These are phyloP conservation scores for Phyllopteryx taeniolatus DNA, from an alignment of 2,113 vertebrate species.

Conservation along the genomic window DNA sequence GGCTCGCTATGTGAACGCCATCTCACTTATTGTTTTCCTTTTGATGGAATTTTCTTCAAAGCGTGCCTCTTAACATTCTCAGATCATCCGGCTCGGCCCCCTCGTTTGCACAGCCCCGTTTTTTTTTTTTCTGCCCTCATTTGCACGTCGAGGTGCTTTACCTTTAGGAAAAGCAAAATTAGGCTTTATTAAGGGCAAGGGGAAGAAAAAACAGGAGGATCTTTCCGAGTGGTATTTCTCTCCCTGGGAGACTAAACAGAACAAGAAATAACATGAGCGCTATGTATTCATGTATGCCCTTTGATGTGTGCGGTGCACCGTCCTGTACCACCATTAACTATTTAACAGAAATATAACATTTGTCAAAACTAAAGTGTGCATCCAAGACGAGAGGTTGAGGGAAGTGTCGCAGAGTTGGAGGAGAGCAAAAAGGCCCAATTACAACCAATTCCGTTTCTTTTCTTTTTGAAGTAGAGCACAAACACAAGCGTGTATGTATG, in stretches of 20 bases:
- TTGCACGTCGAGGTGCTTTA: conserved; percentile 56
- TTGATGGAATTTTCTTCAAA: conserved; percentile 70
- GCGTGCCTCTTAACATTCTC: conserved; percentile 55
- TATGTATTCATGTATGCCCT: conserved; percentile 74
- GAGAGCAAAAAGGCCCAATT: conserved; percentile 46
- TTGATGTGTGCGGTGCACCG: conserved; percentile 67
- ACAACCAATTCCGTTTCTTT: conserved; percentile 68
- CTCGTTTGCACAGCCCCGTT: conserved; percentile 46
- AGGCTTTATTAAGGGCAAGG: conserved; percentile 58
- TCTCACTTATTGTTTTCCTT: conserved; percentile 65
- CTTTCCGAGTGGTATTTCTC: conserved; percentile 34
- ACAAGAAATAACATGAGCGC: conserved; percentile 67
- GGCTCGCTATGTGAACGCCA: conserved; percentile 25
- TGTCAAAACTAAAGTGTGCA: conserved; percentile 72
- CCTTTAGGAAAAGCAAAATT: conserved; percentile 65
- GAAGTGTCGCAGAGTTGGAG: conserved; percentile 38
- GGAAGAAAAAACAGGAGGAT: conserved; percentile 46
- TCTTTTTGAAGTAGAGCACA: conserved; percentile 66
- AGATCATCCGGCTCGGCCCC: conserved; percentile 64
- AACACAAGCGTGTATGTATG: conserved; percentile 43
- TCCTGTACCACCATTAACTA: conserved; percentile 73
- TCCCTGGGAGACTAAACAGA: conserved; percentile 76
- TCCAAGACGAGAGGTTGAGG: conserved; percentile 55
- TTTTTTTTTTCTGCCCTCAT: conserved; percentile 30
- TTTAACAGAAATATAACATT: conserved; percentile 77